Base-by-base conservation (phyloP, 2,113 vertebrate genomes). In the Menura novaehollandiae region DNA sequence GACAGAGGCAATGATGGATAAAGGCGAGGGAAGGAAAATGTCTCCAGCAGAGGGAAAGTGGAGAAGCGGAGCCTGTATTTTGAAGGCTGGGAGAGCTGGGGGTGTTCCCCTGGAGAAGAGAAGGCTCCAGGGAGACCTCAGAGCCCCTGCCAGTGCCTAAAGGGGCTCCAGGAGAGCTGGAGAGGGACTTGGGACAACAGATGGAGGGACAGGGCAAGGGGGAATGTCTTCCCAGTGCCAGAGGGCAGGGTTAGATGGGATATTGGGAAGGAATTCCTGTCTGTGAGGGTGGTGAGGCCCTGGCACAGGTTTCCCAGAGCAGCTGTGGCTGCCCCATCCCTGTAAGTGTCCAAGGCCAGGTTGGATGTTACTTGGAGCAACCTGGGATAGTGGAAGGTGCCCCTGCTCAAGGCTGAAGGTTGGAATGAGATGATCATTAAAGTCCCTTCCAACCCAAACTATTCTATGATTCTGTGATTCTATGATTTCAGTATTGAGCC, bases 141-240 rank as follows among this genome's bases (percentile, higher is more conserved):
- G 33, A 81, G 60, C 68, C 68, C 77, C 87, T 89, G 37, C 2
- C 44, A 67, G 86, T 3, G 52, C 33, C 86, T 74, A 0, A 13
- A 88, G 86, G 67, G 76, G 37, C 76, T 89, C 86, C 86, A 81
- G 68, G 35, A 73, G 68, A 88, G 85, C 76, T 80, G 75, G 24
- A 13, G 3, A 73, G 85, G 30, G 9, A 22, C 85, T 73, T 3
- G 58, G 55, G 41, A 49, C 66, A 72, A 72, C 66, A 49, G n/a
- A 0, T 3, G 43, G 2, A 72, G 66, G 75, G 58, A 8, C 49
- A 72, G 75, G 2, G 72, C 4, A 2, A 13, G 21, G 21, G 66
- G 66, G 2, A 49, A 64, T 58, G 67, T 76, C 76, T 80, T 60
- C 3, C 39, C 28, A n/a, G 1, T 4, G 74, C 15, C 47, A 63